Percentiles rank a stretch among this genome's conserved stretches.
phyloP scores from a whole-genome alignment of 64 coral and sea anemone species.

The Porites australiensis region DNA sequence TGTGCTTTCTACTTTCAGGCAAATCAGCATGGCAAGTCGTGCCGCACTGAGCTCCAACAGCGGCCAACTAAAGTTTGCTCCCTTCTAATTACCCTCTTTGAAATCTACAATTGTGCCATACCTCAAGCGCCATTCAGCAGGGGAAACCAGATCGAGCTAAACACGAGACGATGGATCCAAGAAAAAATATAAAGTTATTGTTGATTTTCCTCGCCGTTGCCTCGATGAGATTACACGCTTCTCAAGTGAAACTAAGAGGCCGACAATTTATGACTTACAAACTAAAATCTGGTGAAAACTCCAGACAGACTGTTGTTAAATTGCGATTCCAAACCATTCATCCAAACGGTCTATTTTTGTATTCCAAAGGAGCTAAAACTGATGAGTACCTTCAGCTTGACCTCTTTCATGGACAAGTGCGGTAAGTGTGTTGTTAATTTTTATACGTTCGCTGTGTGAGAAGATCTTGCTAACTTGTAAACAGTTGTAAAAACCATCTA shows the following conservation, averaged over 20 bases:
- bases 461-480: neutral
- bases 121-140: neutral
- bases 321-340: constrained; percentile 70
- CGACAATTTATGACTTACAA: constrained; percentile 1
- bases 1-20: constrained; percentile 7
- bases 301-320: constrained; percentile 2
- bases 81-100: neutral
- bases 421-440: constrained; percentile 23
- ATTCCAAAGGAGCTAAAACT: neutral
- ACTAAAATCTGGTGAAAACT: neutral
- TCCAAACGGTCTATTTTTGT: constrained; percentile 52
- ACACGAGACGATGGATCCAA: neutral
- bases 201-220: neutral
- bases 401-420: constrained; percentile 22
- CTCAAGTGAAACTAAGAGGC: neutral
- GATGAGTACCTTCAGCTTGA: neutral
- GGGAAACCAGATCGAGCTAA: neutral
- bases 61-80: constrained; percentile 38
- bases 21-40: neutral
- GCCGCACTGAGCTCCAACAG: neutral
- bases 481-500: neutral
- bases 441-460: neutral
- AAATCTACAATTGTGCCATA: neutral
- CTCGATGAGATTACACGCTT: neutral
- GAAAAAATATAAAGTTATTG: neutral